phyloP scores from a whole-genome alignment of 2,888 invertebrate genomes.

The Axea sp. region DNA sequence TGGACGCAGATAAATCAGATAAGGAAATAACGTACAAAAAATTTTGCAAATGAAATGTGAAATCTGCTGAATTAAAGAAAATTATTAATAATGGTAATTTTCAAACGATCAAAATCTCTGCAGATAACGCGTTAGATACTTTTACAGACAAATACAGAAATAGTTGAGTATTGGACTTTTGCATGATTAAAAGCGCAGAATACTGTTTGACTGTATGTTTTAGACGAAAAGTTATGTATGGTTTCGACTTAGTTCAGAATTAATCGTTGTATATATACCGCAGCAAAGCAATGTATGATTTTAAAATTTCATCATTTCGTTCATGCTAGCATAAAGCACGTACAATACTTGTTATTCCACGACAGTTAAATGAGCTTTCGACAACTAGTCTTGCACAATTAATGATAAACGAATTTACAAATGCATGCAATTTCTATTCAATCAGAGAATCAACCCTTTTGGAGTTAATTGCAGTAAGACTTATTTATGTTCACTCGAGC shows the following conservation, averaged over 20 bases:
- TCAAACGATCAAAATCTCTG: slow-evolving; percentile 24
- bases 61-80: slow-evolving; percentile 10
- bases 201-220: slow-evolving; percentile 41
- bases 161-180: slow-evolving; percentile 50
- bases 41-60: slow-evolving; percentile 7
- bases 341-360: slow-evolving; percentile 18
- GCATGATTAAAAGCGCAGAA: slow-evolving; percentile 53
- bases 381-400: slow-evolving; percentile 10
- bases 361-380: slow-evolving; percentile 18
- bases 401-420: slow-evolving; percentile 10
- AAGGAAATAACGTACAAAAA: not conserved
- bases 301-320: slow-evolving; percentile 46
- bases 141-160: slow-evolving; percentile 44
- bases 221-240: slow-evolving; percentile 47
- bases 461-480: slow-evolving; percentile 9
- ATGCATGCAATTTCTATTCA: not conserved
- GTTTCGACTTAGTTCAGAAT: slow-evolving; percentile 40
- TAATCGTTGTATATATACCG: slow-evolving; percentile 40
- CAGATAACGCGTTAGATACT: slow-evolving; percentile 27
- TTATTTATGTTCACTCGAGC: slow-evolving; percentile 5
- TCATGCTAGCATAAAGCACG: slow-evolving; percentile 14
- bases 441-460: not conserved
- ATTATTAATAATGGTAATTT: slow-evolving; percentile 44
- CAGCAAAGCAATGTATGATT: slow-evolving; percentile 40
- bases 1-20: slow-evolving; percentile 14